Evolutionary conservation across 2,113 vertebrate genomes (phyloP).

Genomic region (Amia ocellicauda): DNA sequence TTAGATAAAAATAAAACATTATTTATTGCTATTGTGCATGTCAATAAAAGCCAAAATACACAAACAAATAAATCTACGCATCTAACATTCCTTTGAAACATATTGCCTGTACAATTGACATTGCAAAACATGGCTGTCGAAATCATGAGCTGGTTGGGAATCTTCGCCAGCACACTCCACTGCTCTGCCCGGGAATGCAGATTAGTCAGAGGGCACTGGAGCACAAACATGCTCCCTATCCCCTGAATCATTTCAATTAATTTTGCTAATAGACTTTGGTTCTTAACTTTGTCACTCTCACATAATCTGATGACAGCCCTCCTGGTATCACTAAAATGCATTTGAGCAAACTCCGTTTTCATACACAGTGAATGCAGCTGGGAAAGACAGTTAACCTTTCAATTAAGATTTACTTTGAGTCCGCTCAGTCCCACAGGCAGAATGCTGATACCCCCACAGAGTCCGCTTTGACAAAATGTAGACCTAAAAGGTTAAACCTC

Average conservation of each 20-base stretch:
- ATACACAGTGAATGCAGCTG: not conserved
- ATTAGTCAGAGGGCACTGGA: not conserved
- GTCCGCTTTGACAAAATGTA: too few relatives aligned
- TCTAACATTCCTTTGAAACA: too few relatives aligned
- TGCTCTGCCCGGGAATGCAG: not conserved
- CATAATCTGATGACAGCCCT: not conserved
- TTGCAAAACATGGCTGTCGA: not conserved
- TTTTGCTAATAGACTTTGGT: constrained; percentile 7
- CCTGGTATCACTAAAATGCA: not conserved
- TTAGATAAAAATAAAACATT: too few relatives aligned
- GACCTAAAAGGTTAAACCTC: too few relatives aligned
- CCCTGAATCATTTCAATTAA: constrained; percentile 20
- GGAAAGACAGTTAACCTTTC: constrained; percentile 1
- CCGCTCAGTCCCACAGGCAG: not conserved
- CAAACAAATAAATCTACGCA: too few relatives aligned
- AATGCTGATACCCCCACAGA: too few relatives aligned
- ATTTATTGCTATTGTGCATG: too few relatives aligned
- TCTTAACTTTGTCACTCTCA: not conserved
- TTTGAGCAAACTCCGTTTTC: not conserved
- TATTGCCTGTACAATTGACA: too few relatives aligned
- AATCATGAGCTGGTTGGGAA: constrained; percentile 3
- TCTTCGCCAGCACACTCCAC: not conserved
- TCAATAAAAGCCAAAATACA: not conserved
- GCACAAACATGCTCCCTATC: not conserved
- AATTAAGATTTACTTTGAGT: constrained; percentile 1